phyloP scores from a whole-genome alignment of 2,888 invertebrate species.

The Lagria hirta region DNA sequence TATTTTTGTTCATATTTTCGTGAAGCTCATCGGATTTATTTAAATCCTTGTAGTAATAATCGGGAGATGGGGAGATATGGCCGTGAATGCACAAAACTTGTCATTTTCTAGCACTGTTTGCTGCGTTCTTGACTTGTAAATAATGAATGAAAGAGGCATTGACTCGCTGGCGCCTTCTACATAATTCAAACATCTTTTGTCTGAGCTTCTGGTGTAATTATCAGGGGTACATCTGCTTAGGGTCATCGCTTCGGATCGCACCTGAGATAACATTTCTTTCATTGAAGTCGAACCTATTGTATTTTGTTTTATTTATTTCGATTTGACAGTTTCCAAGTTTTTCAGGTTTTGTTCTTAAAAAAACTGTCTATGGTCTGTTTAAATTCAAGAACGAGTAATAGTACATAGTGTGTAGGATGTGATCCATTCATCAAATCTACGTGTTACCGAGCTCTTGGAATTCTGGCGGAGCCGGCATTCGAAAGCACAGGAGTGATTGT shows the following conservation, averaged over 20 bases:
- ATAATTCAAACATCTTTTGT: conserved; percentile 39
- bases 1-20: conserved; percentile 7
- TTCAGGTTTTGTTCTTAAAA: too few species aligned
- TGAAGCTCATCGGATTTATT: conserved; percentile 11
- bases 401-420: too few species aligned
- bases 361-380: too few species aligned
- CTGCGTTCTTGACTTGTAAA: conserved; percentile 24
- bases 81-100: conserved; percentile 18
- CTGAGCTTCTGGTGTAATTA: conserved; percentile 37
- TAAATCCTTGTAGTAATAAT: conserved; percentile 18
- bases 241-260: conserved; percentile 36
- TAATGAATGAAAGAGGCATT: conserved; percentile 34
- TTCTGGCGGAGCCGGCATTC: too few species aligned
- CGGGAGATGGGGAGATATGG: conserved; percentile 13
- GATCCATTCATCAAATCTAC: too few species aligned
- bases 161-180: conserved; percentile 34
- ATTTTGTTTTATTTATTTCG: too few species aligned
- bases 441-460: too few species aligned
- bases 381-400: too few species aligned
- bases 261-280: conserved; percentile 30
- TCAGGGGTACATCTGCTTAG: conserved; percentile 36
- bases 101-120: conserved; percentile 14
- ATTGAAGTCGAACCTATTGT: too few species aligned
- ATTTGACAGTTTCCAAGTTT: too few species aligned
- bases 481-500: too few species aligned